Conservation (phyloP, 2,113 vertebrate genomes). For the Lasiurus cinereus region DNA sequence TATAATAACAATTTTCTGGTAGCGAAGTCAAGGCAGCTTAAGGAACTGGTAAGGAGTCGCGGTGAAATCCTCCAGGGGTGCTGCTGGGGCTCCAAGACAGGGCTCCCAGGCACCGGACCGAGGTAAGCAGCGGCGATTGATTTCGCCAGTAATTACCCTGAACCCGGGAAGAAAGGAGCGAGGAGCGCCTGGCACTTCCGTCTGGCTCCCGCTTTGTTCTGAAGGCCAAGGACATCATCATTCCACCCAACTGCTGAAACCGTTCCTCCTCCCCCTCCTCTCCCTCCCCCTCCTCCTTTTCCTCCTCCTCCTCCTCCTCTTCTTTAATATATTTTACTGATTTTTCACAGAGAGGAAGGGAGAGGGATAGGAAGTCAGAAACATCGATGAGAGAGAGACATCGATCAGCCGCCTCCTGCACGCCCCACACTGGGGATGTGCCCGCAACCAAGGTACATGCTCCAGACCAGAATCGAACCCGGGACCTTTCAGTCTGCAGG, state of each 20-base stretch:
- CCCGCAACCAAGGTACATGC: too few relatives aligned
- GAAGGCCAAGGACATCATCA: slow-evolving; percentile 38
- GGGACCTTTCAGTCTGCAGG: too few relatives aligned
- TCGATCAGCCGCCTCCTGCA: too few relatives aligned
- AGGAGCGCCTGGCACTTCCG: not conserved
- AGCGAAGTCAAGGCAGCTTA: slow-evolving; percentile 68
- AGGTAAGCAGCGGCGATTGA: slow-evolving; percentile 57
- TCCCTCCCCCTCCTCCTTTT: too few relatives aligned
- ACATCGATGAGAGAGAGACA: too few relatives aligned
- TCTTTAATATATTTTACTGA: too few relatives aligned
- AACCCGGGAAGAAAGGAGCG: not conserved
- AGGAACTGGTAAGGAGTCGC: slow-evolving; percentile 69
- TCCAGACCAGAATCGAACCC: too few relatives aligned
- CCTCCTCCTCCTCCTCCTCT: too few relatives aligned
- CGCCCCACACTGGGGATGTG: too few relatives aligned
- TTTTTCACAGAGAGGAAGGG: too few relatives aligned
- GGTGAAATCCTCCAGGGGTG: slow-evolving; percentile 64
- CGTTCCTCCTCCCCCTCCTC: not conserved
- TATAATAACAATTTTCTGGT: slow-evolving; percentile 80
- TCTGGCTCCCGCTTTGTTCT: not conserved
- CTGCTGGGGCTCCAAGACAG: not conserved
- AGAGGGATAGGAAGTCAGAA: too few relatives aligned
- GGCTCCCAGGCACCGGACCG: slow-evolving; percentile 34
- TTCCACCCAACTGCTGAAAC: slow-evolving; percentile 3
- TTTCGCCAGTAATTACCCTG: slow-evolving; percentile 67